phyloP scores from a whole-genome alignment of 2,113 vertebrate species.

The Ictalurus punctatus region DNA sequence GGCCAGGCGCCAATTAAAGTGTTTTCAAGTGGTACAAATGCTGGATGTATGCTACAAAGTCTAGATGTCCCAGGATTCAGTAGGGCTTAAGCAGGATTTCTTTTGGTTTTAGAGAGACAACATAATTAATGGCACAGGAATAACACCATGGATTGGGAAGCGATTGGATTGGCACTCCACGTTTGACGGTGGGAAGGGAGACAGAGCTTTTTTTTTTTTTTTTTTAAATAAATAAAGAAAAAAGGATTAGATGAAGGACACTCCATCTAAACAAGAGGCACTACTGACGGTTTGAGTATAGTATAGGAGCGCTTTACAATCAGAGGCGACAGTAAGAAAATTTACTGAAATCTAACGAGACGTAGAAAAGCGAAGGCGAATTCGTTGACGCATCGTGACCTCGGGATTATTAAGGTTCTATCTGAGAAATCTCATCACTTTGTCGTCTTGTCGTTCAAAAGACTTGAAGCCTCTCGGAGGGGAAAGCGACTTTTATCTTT shows the following conservation, averaged over 20 bases:
- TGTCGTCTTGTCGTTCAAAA: not conserved
- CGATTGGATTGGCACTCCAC: not conserved
- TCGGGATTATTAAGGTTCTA: not conserved
- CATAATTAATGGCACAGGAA: constrained; percentile 17
- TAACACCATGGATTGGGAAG: not conserved
- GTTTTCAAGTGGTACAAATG: constrained; percentile 41
- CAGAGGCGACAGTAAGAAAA: constrained; percentile 35
- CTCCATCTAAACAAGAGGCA: constrained; percentile 34
- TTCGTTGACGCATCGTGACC: not conserved
- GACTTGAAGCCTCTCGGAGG: not conserved
- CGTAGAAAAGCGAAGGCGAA: constrained; percentile 24
- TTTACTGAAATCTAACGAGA: constrained; percentile 8
- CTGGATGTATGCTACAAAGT: constrained; percentile 23
- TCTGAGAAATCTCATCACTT: not conserved
- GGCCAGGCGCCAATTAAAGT: constrained; percentile 46
- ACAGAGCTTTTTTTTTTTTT: too few relatives aligned
- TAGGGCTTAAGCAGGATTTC: not conserved
- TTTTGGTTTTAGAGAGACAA: constrained; percentile 14
- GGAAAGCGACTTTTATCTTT: not conserved
- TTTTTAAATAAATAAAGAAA: not conserved
- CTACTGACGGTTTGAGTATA: constrained; percentile 10
- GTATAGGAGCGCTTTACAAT: constrained; percentile 47
- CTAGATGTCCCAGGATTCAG: not conserved
- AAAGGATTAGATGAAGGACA: not conserved
- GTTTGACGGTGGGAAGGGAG: not conserved